Conservation (phyloP, 2,797 vertebrate species). For the Alectoris magna region DNA sequence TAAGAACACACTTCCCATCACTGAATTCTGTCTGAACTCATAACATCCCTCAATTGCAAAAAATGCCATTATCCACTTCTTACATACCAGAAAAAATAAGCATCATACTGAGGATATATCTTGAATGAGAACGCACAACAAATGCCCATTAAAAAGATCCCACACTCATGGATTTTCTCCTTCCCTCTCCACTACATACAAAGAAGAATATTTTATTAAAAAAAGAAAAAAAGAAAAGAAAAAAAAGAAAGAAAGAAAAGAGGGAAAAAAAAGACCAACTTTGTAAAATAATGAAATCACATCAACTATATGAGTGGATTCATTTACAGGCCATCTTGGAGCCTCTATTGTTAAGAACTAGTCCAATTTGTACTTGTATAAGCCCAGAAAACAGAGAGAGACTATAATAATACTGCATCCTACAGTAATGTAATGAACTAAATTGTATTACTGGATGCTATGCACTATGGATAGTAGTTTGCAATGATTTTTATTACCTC, state of each 20-base stretch:
- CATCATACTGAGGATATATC: neutral
- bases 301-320: neutral
- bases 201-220: neutral
- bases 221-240: neutral
- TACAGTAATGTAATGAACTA: neutral
- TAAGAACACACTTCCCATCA: neutral
- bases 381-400: neutral
- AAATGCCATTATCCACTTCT: neutral
- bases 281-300: neutral
- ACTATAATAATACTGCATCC: neutral
- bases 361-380: neutral
- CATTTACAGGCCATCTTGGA: neutral
- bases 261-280: neutral
- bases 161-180: neutral
- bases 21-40: neutral
- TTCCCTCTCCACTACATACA: neutral
- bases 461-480: neutral
- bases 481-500: constrained; percentile 16
- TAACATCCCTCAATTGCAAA: neutral
- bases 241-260: neutral
- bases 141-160: neutral
- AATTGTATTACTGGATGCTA: neutral
- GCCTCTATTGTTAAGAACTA: neutral
- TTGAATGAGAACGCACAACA: neutral
- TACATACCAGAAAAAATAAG: neutral